phyloP scores from a whole-genome alignment of 1,140 invertebrate genomes.

The Leptopilina boulardi region DNA sequence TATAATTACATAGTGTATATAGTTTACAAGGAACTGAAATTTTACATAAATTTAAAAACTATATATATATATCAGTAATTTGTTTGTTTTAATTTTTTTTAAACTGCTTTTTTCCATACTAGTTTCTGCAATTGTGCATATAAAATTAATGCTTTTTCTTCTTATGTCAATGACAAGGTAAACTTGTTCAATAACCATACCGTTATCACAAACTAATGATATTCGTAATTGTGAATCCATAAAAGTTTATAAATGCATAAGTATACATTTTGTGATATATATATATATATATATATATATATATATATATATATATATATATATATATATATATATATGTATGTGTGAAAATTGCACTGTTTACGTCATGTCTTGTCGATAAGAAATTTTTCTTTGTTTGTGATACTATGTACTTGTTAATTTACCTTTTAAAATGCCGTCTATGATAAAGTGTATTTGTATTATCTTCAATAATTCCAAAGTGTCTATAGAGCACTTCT shows the following conservation, averaged over 20 bases:
- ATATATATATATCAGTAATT: background rate
- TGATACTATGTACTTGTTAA: background rate
- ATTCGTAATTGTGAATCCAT: conserved; percentile 8
- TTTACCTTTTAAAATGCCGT: background rate
- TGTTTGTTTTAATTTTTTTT: background rate
- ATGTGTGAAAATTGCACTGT: background rate
- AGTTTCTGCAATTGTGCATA: background rate
- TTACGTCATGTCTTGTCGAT: conserved; percentile 1
- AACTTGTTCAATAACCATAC: background rate
- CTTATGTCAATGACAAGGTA: background rate
- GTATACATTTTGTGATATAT: background rate
- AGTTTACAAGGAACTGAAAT: background rate
- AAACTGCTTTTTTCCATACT: background rate
- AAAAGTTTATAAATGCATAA: background rate
- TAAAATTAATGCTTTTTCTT: background rate
- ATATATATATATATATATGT: no score
- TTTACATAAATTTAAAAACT: background rate
- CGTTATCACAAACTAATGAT: background rate
- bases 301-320: no score
- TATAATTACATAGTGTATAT: no score
- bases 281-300: no score
- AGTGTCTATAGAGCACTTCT: no score
- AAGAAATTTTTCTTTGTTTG: background rate
- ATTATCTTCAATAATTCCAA: background rate
- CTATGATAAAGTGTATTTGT: background rate